Conservation (phyloP, 2,113 vertebrate species). For the Leucoraja erinaceus region DNA sequence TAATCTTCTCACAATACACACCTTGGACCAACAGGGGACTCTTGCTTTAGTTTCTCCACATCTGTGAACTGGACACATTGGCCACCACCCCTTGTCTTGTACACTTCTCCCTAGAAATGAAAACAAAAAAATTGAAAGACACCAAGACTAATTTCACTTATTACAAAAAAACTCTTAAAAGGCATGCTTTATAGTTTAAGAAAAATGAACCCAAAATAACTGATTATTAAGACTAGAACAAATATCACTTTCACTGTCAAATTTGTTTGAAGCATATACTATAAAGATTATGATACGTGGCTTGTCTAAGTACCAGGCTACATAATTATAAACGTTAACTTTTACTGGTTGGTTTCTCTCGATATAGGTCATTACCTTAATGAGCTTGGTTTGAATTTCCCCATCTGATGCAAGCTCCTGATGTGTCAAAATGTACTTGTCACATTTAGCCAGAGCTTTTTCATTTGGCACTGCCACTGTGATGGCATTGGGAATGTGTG, state of each 20-base stretch:
- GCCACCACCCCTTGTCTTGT: constrained; percentile 81
- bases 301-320: neutral
- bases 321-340: neutral
- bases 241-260: neutral
- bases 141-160: neutral
- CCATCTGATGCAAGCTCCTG: constrained; percentile 92
- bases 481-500: constrained; percentile 77
- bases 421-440: constrained; percentile 93
- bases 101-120: constrained; percentile 77
- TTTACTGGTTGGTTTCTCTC: neutral
- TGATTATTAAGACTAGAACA: neutral
- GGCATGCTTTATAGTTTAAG: neutral
- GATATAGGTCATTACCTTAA: constrained; percentile 70
- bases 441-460: constrained; percentile 82
- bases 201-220: neutral
- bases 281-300: neutral
- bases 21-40: constrained; percentile 63
- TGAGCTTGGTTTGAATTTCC: constrained; percentile 85
- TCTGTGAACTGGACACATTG: constrained; percentile 92
- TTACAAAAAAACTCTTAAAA: neutral
- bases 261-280: neutral
- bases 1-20: constrained; percentile 40
- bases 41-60: constrained; percentile 82
- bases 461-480: constrained; percentile 74
- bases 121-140: neutral